These are phyloP conservation scores for Acanthacorydalis orientalis DNA, from an alignment of 2,888 invertebrate genomes.

Conservation along the genomic window DNA sequence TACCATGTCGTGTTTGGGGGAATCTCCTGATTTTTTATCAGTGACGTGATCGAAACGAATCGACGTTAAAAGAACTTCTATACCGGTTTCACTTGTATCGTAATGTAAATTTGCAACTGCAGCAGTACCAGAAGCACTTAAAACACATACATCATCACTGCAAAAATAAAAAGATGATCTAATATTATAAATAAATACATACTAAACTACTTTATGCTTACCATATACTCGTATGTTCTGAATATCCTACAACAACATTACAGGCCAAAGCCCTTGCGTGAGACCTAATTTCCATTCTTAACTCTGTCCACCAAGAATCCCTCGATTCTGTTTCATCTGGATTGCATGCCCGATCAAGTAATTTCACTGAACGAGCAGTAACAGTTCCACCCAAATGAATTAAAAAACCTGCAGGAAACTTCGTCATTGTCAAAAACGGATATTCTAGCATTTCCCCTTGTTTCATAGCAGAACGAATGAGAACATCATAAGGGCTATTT, in stretches of 20 bases:
- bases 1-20: neutral
- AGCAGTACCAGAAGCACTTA: slow-evolving; percentile 88
- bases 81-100: neutral
- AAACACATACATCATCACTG: slow-evolving; percentile 88
- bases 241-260: slow-evolving; percentile 86
- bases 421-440: slow-evolving; percentile 85
- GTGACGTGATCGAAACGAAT: neutral
- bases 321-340: slow-evolving; percentile 81
- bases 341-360: slow-evolving; percentile 64
- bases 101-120: slow-evolving; percentile 56
- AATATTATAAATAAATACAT: neutral
- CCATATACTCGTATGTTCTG: slow-evolving; percentile 87
- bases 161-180: slow-evolving; percentile 12
- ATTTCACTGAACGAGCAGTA: slow-evolving; percentile 67
- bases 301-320: slow-evolving; percentile 94
- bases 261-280: slow-evolving; percentile 86
- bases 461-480: slow-evolving; percentile 47
- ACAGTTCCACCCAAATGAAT: slow-evolving; percentile 67
- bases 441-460: slow-evolving; percentile 85
- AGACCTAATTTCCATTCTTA: slow-evolving; percentile 86
- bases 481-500: slow-evolving; percentile 30
- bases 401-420: slow-evolving; percentile 79
- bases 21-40: neutral
- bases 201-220: slow-evolving; percentile 18
- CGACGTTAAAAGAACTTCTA: neutral